Base-by-base conservation (phyloP, 2,888 invertebrate species). In the Diaprepes abbreviatus region DNA sequence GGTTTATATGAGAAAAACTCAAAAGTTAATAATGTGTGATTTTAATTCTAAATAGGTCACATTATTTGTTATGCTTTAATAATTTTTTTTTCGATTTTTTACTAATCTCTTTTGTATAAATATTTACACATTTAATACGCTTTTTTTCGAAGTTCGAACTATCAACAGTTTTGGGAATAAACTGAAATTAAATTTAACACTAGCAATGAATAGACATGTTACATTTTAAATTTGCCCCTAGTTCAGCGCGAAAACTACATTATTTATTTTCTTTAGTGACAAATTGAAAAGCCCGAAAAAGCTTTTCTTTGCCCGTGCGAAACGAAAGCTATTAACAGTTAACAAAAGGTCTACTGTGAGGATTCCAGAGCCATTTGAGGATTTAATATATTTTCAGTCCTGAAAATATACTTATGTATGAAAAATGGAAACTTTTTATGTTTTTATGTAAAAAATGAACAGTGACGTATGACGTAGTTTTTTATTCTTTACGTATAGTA, bases 191-290 rank as follows among this genome's bases (percentile, higher is more conserved):
- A 24, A 48, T 48, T 48, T 48, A 6, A 12, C 48, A 12, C 48
- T 50, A 58, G 40, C 52, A 67, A 5, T 38, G 45, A 52, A 45
- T 54, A 60, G 66, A 60, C 60, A 45, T 52, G 54, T 60, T 60
- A 59, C 60, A 60, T 67, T 67, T 54, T 60, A 60, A 67, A 67
- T 67, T 67, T 55, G 54, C 54, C 48, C 19, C 28, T 55, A 55
- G 67, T 62, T 67, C 45, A 60, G 50, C 66, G 59, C 52, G 66
- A 67, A 67, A 67, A 67, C 60, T 67, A 67, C 60, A 62, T 67
- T 67, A 67, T 67, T 67, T 67, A 67, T 67, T 62, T 55, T 67
- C 60, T 60, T 62, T 54, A 55, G 67, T 67, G 67, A 67, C 67
- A 67, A 67, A 67, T 67, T 67, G 67, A 28, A 60, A 60, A 67